Percentiles rank a stretch among this genome's conserved stretches.
Conservation (phyloP, 2,113 vertebrate species). For the Lepus americanus region DNA sequence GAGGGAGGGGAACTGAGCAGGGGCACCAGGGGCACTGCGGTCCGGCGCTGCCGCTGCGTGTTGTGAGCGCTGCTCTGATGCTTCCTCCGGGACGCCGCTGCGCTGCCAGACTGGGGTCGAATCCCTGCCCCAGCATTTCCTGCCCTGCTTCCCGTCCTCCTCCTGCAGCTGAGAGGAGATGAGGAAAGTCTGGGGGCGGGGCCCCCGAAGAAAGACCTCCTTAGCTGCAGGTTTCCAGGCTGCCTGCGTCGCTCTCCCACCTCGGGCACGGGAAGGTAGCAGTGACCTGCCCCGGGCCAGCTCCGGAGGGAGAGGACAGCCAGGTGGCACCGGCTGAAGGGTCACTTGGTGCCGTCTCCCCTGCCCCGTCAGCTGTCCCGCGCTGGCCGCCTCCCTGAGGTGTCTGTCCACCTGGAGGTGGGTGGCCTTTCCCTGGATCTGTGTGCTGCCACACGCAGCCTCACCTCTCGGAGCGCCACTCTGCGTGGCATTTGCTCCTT, state of each 20-base stretch:
- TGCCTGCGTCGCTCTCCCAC: neutral
- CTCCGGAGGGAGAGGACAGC: neutral
- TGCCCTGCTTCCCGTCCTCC: neutral
- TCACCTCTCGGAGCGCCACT: neutral
- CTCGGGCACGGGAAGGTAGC: neutral
- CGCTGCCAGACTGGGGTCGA: neutral
- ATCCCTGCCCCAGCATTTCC: neutral
- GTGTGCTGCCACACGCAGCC: neutral
- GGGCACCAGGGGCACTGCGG: neutral
- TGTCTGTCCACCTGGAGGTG: fast-evolving
- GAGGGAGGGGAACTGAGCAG: neutral
- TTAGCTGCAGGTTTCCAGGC: no score
- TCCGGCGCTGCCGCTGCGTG: no score
- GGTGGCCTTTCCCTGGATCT: neutral
- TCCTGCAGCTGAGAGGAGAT: no score
- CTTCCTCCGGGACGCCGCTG: neutral
- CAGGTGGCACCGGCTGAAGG: neutral
- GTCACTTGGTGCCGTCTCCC: no score
- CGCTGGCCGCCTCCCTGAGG: neutral
- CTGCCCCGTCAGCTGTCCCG: neutral
- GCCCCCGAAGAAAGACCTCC: neutral
- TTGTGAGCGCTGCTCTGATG: neutral
- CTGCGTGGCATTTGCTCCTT: no score
- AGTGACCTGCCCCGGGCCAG: neutral
- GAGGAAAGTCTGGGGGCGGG: fast-evolving